A percentile compares a stretch with the other conserved stretches of the same genome.
These are phyloP conservation scores for Oreortyx pictus DNA, from an alignment of 2,797 vertebrate genomes.

Conservation along the genomic window DNA sequence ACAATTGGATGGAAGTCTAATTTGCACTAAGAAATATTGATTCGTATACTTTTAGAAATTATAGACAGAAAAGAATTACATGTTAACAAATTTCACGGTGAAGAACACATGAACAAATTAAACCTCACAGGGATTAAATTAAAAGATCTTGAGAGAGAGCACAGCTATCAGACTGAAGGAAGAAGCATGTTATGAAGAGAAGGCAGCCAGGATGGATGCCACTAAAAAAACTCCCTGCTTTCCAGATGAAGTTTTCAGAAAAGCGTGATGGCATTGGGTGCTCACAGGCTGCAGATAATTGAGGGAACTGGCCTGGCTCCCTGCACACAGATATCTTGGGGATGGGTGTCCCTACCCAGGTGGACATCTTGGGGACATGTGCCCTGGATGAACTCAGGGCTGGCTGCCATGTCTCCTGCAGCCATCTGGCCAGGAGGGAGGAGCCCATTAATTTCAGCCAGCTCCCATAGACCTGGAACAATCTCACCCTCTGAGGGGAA, in stretches of 20 bases:
- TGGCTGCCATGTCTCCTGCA: background rate
- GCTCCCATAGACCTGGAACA: background rate
- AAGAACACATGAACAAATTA: background rate
- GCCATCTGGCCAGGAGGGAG: background rate
- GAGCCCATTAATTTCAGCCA: background rate
- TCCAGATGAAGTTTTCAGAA: background rate
- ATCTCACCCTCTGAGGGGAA: background rate
- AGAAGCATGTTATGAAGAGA: background rate
- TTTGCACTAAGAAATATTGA: background rate
- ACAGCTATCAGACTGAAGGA: background rate
- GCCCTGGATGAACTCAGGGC: background rate
- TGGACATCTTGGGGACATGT: rapidly evolving
- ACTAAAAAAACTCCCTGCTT: background rate
- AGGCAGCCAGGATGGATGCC: background rate
- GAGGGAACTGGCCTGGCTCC: background rate
- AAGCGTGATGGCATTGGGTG: background rate
- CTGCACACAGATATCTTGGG: rapidly evolving
- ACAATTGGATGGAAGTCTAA: background rate
- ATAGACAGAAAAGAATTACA: background rate
- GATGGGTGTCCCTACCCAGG: background rate
- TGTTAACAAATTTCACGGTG: background rate
- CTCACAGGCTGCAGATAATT: background rate
- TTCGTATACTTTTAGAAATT: background rate
- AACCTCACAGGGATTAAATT: background rate
- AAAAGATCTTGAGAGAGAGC: background rate